Evolutionary conservation across 1,140 invertebrate genomes (phyloP).

Genomic region (Harpegnathos saltator): DNA sequence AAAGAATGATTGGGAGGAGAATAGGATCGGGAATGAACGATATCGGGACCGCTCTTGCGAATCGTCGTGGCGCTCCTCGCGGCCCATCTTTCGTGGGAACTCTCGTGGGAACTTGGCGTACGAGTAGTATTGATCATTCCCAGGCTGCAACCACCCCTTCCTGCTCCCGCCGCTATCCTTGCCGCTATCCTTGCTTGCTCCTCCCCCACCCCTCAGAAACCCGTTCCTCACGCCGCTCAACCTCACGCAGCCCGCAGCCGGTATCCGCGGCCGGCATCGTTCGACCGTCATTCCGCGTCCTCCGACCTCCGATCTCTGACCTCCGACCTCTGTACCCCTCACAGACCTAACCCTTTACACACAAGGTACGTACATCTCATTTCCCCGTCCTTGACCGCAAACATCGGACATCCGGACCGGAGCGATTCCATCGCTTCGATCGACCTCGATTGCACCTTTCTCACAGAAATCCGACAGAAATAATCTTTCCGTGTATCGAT

Average conservation of each 20-base stretch:
- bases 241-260: neutral
- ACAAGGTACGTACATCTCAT: neutral
- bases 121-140: conserved; percentile 84
- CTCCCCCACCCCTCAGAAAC: conserved; percentile 47
- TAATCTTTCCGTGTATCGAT: neutral
- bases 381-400: conserved; percentile 7
- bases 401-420: neutral
- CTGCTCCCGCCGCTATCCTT: conserved; percentile 2
- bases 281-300: conserved; percentile 78
- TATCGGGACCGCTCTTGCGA: conserved; percentile 15
- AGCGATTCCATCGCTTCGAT: conserved; percentile 4
- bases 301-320: conserved; percentile 74
- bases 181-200: no score
- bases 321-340: conserved; percentile 54
- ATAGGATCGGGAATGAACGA: no score
- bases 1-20: no score
- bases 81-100: conserved; percentile 80
- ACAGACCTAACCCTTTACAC: neutral
- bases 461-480: neutral
- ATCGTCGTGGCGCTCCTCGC: conserved; percentile 62
- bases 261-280: conserved; percentile 71
- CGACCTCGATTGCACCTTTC: conserved; percentile 31
- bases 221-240: no score
- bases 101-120: conserved; percentile 78
- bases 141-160: conserved; percentile 80